phyloP scores from a whole-genome alignment of 1,140 invertebrate genomes.

The Apis florea region DNA sequence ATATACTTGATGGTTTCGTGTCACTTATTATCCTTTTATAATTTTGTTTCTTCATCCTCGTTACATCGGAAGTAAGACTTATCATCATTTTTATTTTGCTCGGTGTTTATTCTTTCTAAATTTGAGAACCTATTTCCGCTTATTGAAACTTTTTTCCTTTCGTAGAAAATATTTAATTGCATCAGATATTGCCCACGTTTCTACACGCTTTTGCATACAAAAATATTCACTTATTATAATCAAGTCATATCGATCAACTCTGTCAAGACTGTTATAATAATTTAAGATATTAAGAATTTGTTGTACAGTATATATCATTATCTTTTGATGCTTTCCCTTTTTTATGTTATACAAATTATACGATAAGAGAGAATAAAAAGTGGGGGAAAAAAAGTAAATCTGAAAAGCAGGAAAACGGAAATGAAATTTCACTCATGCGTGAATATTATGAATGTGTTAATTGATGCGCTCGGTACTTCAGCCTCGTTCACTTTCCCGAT shows the following conservation, averaged over 20 bases:
- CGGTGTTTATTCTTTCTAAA: not conserved
- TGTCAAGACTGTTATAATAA: too few species aligned
- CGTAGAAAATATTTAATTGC: too few species aligned
- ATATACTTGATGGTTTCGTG: not conserved
- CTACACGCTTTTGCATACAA: too few species aligned
- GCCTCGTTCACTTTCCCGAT: constrained; percentile 27
- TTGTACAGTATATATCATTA: not conserved
- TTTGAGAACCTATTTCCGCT: too few species aligned
- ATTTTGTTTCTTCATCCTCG: not conserved
- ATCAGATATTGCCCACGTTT: too few species aligned
- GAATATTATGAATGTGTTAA: constrained; percentile 25
- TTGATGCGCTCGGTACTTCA: constrained; percentile 21
- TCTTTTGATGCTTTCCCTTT: not conserved
- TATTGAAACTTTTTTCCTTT: not conserved
- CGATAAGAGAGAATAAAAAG: not conserved
- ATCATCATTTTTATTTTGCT: not conserved
- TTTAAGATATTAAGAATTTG: not conserved
- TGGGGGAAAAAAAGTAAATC: not conserved
- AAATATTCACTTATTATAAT: too few species aligned
- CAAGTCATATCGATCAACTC: too few species aligned
- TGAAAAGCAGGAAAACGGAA: not conserved
- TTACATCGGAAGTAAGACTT: not conserved
- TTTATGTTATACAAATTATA: not conserved
- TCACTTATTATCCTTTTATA: too few species aligned
- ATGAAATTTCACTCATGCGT: constrained; percentile 37